Evolutionary conservation across 2,797 vertebrate genomes (phyloP), one percentile per base, ranked within the genome.

Genomic region (Enteromius paludinosus): DNA sequence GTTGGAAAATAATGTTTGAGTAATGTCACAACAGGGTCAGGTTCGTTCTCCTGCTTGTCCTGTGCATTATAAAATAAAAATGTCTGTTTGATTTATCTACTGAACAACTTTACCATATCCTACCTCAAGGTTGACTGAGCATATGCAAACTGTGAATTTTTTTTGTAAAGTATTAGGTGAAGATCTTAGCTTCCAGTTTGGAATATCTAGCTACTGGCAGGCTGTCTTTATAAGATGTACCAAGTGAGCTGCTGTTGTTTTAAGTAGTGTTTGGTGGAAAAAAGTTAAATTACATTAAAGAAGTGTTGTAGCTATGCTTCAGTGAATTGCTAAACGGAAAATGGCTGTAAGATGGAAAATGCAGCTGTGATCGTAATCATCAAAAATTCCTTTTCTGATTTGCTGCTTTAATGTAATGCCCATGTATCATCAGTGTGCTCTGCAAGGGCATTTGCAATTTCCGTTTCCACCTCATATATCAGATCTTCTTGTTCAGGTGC

Each of bases 21-120:
- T 65, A 43, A 68, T 76, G 72, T 68, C 25, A 81, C 30, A 81
- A 38, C 68, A 23, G 38, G 79, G 79, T 81, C 79, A 81, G 8
- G 23, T 23, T 71, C 5, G 2, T 41, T 54, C 61, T 73, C 61
- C n/a, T 65, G 33, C 23, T 74, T 41, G 45, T 61, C 70, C 45
- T n/a, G 5, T 28, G 43, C n/a, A 35, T 73, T 81, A 17, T 62
- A 65, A 52, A 72, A 81, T 64, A 65, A 81, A 64, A 74, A 54
- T 52, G n/a, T 52, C 59, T 18, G 28, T 43, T 81, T 65, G 70
- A 74, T 74, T 28, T 28, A 74, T 41, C 17, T 11, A 11, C 33
- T n/a, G n/a, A 74, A 82, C 18, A 74, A 41, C 33, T 41, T 43
- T n/a, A 14, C 23, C 9, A 11, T 35, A 20, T 1, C n/a, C 0